A percentile compares a stretch with the other conserved stretches of the same genome.
Conservation (phyloP, 2,797 vertebrate species). For the Muscicapa comitata region DNA sequence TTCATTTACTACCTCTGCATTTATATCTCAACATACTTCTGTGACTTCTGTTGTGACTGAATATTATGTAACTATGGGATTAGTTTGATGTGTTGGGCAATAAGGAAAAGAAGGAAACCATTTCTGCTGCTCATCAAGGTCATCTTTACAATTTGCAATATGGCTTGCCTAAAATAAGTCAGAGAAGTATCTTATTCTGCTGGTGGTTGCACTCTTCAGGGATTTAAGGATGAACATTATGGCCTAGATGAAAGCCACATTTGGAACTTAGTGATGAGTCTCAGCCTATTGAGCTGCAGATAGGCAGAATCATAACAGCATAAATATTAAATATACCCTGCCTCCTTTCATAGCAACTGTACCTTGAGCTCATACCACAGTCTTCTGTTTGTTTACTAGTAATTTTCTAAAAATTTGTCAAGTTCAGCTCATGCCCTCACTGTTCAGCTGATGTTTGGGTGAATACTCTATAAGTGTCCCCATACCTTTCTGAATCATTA, state of each 20-base stretch:
- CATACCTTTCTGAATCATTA: background rate
- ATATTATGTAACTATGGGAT: background rate
- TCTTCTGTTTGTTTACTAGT: background rate
- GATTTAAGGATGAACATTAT: background rate
- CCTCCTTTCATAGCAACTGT: background rate
- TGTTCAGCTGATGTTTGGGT: background rate
- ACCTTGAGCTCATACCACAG: background rate
- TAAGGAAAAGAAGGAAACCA: conserved; percentile 31
- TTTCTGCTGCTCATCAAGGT: conserved; percentile 46
- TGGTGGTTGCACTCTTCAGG: background rate
- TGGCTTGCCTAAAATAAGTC: conserved; percentile 40
- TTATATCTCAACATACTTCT: background rate
- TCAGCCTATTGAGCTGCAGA: background rate
- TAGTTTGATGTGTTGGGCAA: conserved; percentile 35
- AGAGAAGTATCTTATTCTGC: background rate
- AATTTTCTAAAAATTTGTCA: background rate
- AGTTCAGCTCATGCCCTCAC: background rate
- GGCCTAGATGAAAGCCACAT: background rate
- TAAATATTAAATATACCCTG: background rate
- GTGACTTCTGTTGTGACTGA: background rate
- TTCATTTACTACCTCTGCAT: background rate
- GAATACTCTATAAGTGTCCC: background rate
- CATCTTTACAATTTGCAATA: conserved; percentile 40
- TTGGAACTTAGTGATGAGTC: background rate
- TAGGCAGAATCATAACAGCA: background rate